These are phyloP conservation scores for Lepus oiostolus DNA, from an alignment of 2,797 vertebrate species.

Conservation along the genomic window DNA sequence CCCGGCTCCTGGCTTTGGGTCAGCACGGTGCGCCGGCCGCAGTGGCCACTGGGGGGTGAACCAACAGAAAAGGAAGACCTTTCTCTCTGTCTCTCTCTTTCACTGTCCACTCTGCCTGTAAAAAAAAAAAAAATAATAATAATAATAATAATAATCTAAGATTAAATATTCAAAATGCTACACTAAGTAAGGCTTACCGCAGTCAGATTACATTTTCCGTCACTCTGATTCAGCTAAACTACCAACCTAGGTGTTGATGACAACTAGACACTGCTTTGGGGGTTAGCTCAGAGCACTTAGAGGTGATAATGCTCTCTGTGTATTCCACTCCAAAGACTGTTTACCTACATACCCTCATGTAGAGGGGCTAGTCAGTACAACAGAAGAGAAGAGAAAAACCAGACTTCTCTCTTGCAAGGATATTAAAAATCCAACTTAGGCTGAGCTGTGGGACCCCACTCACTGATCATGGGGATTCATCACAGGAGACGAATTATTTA, in stretches of 20 bases:
- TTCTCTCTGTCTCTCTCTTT: too few species aligned
- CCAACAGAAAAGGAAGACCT: too few species aligned
- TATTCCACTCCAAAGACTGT: not conserved
- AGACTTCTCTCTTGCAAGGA: not conserved
- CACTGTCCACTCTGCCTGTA: too few species aligned
- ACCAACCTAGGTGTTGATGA: not conserved
- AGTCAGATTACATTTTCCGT: not conserved
- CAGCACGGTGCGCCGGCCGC: too few species aligned
- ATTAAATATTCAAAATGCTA: constrained; percentile 29
- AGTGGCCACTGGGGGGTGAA: too few species aligned
- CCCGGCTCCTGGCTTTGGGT: too few species aligned
- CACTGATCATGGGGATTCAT: not conserved
- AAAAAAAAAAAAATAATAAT: too few species aligned
- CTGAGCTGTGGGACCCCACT: not conserved
- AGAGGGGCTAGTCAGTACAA: not conserved
- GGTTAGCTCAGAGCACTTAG: not conserved
- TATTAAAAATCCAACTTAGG: not conserved
- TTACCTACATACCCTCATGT: not conserved
- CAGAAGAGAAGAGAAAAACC: not conserved
- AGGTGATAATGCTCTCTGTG: not conserved
- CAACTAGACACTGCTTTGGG: not conserved
- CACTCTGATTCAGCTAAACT: not conserved
- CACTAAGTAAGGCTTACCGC: not conserved
- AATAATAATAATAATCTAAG: not conserved
- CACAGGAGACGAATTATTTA: not conserved